Evolutionary conservation across 2,888 invertebrate species (phyloP).

Genomic region (Ectemnius lituratus): DNA sequence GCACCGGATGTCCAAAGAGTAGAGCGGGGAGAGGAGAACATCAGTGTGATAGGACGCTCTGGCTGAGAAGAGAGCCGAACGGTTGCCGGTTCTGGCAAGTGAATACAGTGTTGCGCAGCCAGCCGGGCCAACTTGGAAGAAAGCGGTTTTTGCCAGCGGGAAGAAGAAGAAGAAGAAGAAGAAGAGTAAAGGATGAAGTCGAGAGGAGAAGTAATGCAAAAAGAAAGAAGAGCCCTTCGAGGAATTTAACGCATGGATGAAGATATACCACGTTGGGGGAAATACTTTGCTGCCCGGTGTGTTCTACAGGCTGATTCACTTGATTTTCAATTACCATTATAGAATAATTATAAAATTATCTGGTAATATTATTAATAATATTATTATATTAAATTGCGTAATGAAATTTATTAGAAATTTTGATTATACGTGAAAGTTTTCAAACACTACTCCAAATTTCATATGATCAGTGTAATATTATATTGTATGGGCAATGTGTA

Average conservation of each 20-base stretch:
- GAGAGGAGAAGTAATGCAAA: slow-evolving; percentile 16
- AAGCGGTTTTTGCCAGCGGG: slow-evolving; percentile 11
- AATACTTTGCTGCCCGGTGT: slow-evolving; percentile 9
- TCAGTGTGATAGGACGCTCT: not conserved
- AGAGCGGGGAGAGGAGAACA: not conserved
- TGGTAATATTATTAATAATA: too few species aligned
- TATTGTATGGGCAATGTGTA: too few species aligned
- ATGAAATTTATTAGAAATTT: too few species aligned
- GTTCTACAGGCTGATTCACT: not conserved
- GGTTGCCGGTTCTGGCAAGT: slow-evolving; percentile 46
- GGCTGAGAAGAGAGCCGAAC: slow-evolving; percentile 29
- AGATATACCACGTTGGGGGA: slow-evolving; percentile 56
- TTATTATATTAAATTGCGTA: too few species aligned
- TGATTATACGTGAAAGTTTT: too few species aligned
- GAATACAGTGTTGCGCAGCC: slow-evolving; percentile 29
- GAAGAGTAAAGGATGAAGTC: not conserved
- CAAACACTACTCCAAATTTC: too few species aligned
- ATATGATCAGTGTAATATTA: too few species aligned
- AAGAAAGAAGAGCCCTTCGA: slow-evolving; percentile 59
- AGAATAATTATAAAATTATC: too few species aligned
- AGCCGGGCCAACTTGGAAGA: slow-evolving; percentile 7
- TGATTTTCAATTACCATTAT: too few species aligned
- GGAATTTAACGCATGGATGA: slow-evolving; percentile 71
- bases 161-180: slow-evolving; percentile 48
- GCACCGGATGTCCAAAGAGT: slow-evolving; percentile 13